These are phyloP conservation scores for Torymus aiolomorphi DNA, from an alignment of 2,888 invertebrate genomes.

Conservation along the genomic window DNA sequence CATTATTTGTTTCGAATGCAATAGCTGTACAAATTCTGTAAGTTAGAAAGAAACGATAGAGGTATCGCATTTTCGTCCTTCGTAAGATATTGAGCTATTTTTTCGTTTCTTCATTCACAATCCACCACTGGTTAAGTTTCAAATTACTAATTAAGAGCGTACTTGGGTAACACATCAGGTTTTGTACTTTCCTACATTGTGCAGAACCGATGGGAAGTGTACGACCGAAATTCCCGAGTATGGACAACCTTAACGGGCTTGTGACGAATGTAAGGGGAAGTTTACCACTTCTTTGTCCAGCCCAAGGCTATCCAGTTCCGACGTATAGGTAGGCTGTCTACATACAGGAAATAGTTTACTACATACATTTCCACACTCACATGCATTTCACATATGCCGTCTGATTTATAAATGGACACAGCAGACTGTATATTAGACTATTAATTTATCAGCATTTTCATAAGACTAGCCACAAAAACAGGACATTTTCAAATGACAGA, in stretches of 20 bases:
- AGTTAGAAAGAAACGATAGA: conserved; percentile 4
- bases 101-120: conserved; percentile 53
- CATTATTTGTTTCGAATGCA: background rate
- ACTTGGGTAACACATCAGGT: conserved; percentile 36
- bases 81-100: conserved; percentile 23
- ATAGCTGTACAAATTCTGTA: background rate
- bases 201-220: conserved; percentile 80
- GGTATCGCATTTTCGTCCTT: conserved; percentile 57
- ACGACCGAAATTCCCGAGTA: conserved; percentile 78
- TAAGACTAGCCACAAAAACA: conserved; percentile 24
- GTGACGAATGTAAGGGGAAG: conserved; percentile 69
- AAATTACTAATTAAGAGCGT: conserved; percentile 22
- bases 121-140: conserved; percentile 8
- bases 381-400: conserved; percentile 14
- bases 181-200: conserved; percentile 52
- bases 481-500: conserved; percentile 11
- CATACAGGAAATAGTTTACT: conserved; percentile 34
- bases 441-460: conserved; percentile 9
- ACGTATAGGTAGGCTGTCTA: conserved; percentile 77
- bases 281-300: conserved; percentile 83
- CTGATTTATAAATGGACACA: conserved; percentile 2
- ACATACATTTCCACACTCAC: conserved; percentile 19
- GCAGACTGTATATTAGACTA: background rate
- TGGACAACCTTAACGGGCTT: conserved; percentile 71
- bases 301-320: conserved; percentile 83